These are phyloP conservation scores for Orchesella flavescens DNA, from an alignment of 2,888 invertebrate species.

Conservation along the genomic window DNA sequence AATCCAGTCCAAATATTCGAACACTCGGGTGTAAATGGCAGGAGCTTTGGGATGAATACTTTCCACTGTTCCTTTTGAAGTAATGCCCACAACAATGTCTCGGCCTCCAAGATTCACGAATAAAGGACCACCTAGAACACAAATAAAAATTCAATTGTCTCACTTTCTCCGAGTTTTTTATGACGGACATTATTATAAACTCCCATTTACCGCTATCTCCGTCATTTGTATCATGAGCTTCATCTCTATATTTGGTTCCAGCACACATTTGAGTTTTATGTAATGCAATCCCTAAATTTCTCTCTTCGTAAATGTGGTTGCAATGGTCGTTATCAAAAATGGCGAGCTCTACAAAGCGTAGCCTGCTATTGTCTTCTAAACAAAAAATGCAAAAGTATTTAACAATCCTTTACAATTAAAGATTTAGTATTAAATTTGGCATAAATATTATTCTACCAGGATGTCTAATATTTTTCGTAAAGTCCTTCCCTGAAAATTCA, in stretches of 20 bases:
- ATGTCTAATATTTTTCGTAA: not conserved
- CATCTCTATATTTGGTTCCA: conserved; percentile 12
- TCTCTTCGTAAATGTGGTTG: conserved; percentile 27
- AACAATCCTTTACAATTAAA: not conserved
- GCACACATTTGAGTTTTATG: conserved; percentile 40
- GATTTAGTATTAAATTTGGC: too few relatives aligned
- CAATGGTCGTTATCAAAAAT: conserved; percentile 32
- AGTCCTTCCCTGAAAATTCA: not conserved
- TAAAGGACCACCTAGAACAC: conserved; percentile 90
- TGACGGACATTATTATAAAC: not conserved
- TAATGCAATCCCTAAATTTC: not conserved
- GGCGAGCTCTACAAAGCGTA: conserved; percentile 27
- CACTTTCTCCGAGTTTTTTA: not conserved
- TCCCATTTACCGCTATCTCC: conserved; percentile 35
- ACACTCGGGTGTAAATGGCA: conserved; percentile 56
- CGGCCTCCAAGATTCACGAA: conserved; percentile 84
- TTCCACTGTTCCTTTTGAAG: conserved; percentile 83
- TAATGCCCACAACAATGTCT: conserved; percentile 90
- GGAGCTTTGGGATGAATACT: conserved; percentile 87
- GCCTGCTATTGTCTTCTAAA: conserved; percentile 21
- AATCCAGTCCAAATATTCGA: conserved; percentile 56
- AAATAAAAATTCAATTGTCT: conserved; percentile 77
- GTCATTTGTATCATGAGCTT: conserved; percentile 28
- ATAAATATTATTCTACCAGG: too few relatives aligned
- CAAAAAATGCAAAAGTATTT: not conserved